Evolutionary conservation across 2,113 vertebrate species (phyloP), one percentile per base, ranked within the genome.

Genomic region (Myiozetetes cayanensis): DNA sequence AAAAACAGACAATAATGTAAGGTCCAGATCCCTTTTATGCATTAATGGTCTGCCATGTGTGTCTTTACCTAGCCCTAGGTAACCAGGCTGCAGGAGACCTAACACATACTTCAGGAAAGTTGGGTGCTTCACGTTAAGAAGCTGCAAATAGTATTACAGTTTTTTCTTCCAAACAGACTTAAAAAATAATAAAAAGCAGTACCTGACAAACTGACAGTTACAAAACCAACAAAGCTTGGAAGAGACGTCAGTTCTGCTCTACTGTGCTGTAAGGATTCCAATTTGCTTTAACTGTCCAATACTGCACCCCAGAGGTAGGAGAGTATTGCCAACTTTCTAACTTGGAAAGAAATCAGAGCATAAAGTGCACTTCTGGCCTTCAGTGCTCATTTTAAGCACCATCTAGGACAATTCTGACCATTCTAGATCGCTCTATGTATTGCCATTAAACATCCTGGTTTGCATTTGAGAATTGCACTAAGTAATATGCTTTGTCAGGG

Each of bases 251-350:
- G 1, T 71, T 63, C 18, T 22, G 5, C 4, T 46, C 14, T 58
- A 0, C 13, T n/a, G 14, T 58, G 25, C 53, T 50, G 2, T 20
- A 47, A 58, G 46, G 8, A 41, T 89, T 21, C 8, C 24, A 20
- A 5, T 70, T 61, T 72, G 47, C 65, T 96, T 93, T 62, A 93
- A 46, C 68, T 95, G 49, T 92, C 79, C 84, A 86, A 82, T 55
- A 66, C 84, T 65, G 80, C 83, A 87, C 76, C 44, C 89, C 86
- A 86, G 92, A 96, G 90, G 76, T 47, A n/a, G 84, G 25, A 87
- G 9, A 83, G 33, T 50, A 84, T n/a, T 79, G 33, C 24, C 50
- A 71, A 24, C 28, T 37, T 53, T 46, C 30, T 66, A 49, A 15
- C 44, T 30, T 28, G 46, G 43, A 90, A 91, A 95, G 50, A 77